These are phyloP conservation scores for Sebastes schlegelii DNA, from an alignment of 2,113 vertebrate genomes.

Conservation along the genomic window DNA sequence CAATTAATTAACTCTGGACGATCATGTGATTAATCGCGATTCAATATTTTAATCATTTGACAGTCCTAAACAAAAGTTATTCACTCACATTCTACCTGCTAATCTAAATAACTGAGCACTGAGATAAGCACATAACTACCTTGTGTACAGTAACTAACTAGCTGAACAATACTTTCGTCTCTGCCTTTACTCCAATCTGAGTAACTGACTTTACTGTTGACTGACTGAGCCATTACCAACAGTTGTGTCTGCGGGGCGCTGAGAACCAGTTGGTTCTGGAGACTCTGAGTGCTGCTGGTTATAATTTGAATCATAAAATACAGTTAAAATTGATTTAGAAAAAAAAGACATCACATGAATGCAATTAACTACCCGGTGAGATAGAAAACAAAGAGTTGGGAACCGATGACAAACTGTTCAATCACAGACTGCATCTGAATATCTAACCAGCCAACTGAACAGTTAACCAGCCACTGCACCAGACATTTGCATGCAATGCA, in stretches of 20 bases:
- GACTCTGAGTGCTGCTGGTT: conserved; percentile 1
- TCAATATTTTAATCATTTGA: too few species aligned
- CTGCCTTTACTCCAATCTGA: not conserved
- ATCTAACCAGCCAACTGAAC: conserved; percentile 27
- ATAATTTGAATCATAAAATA: conserved; percentile 8
- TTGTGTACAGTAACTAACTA: not conserved
- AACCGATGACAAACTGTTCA: not conserved
- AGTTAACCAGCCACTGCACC: conserved; percentile 27
- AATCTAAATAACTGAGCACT: conserved; percentile 1
- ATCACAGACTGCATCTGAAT: conserved; percentile 14
- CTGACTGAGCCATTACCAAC: not conserved
- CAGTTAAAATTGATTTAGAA: conserved; percentile 7
- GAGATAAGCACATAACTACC: not conserved
- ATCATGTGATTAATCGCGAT: too few species aligned
- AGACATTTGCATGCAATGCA: conserved; percentile 25
- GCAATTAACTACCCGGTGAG: conserved; percentile 5
- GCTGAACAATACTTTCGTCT: not conserved
- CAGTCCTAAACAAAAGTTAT: not conserved
- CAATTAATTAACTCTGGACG: too few species aligned
- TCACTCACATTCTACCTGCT: not conserved
- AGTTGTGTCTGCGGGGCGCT: conserved; percentile 18
- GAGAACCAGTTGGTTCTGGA: not conserved
- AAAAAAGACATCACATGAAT: not conserved
- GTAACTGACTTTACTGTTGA: conserved; percentile 15
- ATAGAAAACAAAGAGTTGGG: conserved; percentile 21